Percentiles rank a stretch among this genome's conserved stretches.
Conservation (phyloP, 2,888 invertebrate species). For the Metacarcinus magister region DNA sequence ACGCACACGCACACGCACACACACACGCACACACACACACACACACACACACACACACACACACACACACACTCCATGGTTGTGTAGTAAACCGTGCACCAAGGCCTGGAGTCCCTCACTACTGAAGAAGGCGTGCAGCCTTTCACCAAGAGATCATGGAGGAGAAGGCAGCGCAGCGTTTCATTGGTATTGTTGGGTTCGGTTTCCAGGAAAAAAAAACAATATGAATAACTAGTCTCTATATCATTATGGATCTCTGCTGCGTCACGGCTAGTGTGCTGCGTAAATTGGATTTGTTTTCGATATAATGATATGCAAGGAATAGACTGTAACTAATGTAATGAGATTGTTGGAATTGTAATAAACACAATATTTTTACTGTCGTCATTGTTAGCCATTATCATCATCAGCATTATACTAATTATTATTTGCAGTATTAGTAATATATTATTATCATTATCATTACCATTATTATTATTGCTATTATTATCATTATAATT, state of each 20-base stretch:
- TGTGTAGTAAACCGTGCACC: background rate
- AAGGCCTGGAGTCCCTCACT: background rate
- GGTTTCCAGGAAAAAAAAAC: background rate
- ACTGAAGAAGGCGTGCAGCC: background rate
- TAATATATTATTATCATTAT: background rate
- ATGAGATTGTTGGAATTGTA: background rate
- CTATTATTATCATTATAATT: background rate
- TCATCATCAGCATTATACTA: background rate
- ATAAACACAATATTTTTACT: background rate
- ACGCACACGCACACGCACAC: background rate
- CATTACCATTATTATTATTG: background rate
- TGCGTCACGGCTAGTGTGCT: background rate
- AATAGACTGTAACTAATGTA: background rate
- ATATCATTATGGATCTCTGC: background rate
- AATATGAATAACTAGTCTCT: background rate
- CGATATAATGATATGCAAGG: background rate
- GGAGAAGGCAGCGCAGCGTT: background rate
- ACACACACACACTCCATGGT: background rate
- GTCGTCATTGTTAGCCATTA: background rate
- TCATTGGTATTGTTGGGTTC: background rate
- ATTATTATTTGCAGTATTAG: background rate
- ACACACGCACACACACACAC: background rate
- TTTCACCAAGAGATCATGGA: background rate
- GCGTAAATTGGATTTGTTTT: background rate
- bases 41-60: background rate